Base-by-base conservation (phyloP, 2,797 vertebrate species). In the Hoplostethus mediterraneus region DNA sequence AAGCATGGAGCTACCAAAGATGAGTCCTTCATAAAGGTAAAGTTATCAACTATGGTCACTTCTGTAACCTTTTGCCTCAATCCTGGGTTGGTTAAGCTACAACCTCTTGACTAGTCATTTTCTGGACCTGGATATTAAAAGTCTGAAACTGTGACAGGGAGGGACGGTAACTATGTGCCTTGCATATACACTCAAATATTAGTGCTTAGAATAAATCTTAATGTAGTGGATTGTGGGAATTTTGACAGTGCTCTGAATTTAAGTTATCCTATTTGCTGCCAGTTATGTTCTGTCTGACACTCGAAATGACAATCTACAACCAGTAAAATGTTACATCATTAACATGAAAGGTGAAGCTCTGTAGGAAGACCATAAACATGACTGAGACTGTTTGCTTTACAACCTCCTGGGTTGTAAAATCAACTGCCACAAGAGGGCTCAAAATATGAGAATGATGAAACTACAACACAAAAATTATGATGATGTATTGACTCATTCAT, bases 1-100 rank as follows among this genome's bases (percentile, higher is more conserved):
- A 95, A 94, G 62, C 98, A 99, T 36, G 97, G 97, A 53, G 52
- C 93, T 31, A 97, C 95, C 71, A 96, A 94, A 2, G 94, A 94
- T 16, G 95, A 93, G 40, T 89, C 94, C 6, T 94, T 99, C 54
- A 80, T 99, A 64, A 89, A 87, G 96, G 98, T 98, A 93, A 4
- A 13, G 17, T 67, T 38, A n/a, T 10, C 11, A n/a, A 17, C 11
- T 38, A 6, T 4, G 3, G 3, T 38, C 6, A 47, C 33, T 4
- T 55, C 45, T 21, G 51, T 1, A 56, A 36, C 7, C 28, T 47
- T 51, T 21, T 25, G 8, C 17, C 0, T 16, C 1, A 6, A 2
- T 57, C 31, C 28, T 40, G 28, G 0, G 17, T 33, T 10, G 42
- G 13, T 7, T 58, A 3, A 40, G 33, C 7, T 62, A 21, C 21